phyloP scores from a whole-genome alignment of 2,888 invertebrate species.

The Resseliella maxima region DNA sequence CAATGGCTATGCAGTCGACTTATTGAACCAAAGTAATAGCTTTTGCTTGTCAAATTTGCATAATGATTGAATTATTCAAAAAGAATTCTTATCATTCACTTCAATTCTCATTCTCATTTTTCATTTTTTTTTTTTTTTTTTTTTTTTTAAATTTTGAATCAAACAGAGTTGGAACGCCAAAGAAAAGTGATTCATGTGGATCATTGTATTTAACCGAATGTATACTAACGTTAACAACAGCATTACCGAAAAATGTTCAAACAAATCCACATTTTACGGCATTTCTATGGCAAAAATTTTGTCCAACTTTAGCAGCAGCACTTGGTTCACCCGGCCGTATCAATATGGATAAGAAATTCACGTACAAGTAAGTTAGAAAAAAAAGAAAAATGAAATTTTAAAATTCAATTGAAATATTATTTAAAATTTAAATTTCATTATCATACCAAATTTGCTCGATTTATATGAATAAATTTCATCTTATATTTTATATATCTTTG shows the following conservation, averaged over 20 bases:
- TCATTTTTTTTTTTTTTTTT: not conserved
- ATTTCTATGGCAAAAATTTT: conserved; percentile 92
- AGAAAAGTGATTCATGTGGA: conserved; percentile 65
- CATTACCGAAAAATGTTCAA: conserved; percentile 83
- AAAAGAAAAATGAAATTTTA: too few relatives aligned
- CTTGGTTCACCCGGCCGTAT: conserved; percentile 82
- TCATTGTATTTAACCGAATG: conserved; percentile 88
- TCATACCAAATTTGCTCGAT: not conserved
- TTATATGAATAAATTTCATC: conserved; percentile 16
- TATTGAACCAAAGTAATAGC: conserved; percentile 82
- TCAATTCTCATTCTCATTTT: too few relatives aligned
- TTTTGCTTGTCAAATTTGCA: conserved; percentile 19
- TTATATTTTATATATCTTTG: not conserved
- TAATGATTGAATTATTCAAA: not conserved
- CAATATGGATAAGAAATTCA: conserved; percentile 80
- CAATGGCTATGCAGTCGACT: conserved; percentile 88
- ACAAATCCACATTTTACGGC: conserved; percentile 88
- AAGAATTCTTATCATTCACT: too few relatives aligned
- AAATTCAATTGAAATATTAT: not conserved
- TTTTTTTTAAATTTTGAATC: not conserved
- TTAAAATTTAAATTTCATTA: not conserved
- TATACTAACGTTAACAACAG: conserved; percentile 84
- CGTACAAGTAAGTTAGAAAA: conserved; percentile 71
- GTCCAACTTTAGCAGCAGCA: conserved; percentile 87
- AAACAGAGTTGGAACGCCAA: conserved; percentile 64